Evolutionary conservation across 2,113 vertebrate species (phyloP).

Genomic region (Addax nasomaculatus): DNA sequence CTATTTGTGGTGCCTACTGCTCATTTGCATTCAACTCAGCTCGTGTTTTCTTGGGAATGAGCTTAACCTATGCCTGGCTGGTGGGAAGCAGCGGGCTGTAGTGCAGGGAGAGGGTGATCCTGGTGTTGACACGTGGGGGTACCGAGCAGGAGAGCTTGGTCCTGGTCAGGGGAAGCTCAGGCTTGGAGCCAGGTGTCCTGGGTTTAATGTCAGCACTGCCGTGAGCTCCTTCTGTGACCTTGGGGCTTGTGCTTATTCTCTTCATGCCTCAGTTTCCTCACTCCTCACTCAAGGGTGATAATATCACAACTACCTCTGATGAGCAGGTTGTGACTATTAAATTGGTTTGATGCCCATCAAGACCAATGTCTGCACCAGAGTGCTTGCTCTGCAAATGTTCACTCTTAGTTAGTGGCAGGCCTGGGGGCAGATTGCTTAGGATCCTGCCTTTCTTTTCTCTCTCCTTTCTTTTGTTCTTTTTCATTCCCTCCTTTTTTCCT

Average conservation of each 20-base stretch:
- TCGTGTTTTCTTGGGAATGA: not conserved
- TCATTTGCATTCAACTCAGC: not conserved
- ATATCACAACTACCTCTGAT: not conserved
- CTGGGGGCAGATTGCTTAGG: not conserved
- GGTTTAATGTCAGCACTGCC: not conserved
- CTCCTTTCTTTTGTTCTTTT: not conserved
- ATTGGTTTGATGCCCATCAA: not conserved
- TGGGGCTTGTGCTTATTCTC: not conserved
- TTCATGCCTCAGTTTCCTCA: not conserved
- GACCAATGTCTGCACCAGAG: not conserved
- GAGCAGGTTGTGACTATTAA: not conserved
- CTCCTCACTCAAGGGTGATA: not conserved
- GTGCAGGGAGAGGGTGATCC: not conserved
- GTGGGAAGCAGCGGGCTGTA: not conserved
- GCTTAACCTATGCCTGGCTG: not conserved
- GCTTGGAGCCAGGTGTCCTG: not conserved
- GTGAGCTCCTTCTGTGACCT: not conserved
- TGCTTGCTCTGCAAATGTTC: fast-evolving
- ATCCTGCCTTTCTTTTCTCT: not conserved
- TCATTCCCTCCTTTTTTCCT: not conserved
- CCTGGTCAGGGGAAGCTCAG: not conserved
- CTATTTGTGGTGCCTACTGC: not conserved
- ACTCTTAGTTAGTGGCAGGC: not conserved
- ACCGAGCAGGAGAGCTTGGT: not conserved
- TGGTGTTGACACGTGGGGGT: not conserved